Evolutionary conservation across 1,140 invertebrate genomes (phyloP).

Genomic region (Macrobrachium rosenbergii): DNA sequence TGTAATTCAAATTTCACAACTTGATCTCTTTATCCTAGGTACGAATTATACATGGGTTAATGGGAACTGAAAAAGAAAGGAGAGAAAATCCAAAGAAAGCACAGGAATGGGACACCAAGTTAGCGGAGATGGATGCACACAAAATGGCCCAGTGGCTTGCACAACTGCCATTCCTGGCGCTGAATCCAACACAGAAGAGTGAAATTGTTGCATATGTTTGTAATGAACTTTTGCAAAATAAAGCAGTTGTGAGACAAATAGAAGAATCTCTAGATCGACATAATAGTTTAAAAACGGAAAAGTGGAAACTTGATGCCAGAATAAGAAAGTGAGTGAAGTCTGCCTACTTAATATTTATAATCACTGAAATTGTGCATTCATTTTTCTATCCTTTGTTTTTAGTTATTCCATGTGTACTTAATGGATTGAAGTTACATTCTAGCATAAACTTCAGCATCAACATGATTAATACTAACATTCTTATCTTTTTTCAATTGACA

Average conservation of each 20-base stretch:
- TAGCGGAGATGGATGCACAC: constrained; percentile 70
- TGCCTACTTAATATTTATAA: neutral
- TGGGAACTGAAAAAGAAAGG: constrained; percentile 63
- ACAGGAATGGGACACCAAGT: constrained; percentile 59
- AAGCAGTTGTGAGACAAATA: constrained; percentile 80
- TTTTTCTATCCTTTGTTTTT: too few relatives aligned
- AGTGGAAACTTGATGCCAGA: constrained; percentile 82
- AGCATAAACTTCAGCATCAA: neutral
- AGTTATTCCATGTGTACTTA: too few relatives aligned
- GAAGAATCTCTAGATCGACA: constrained; percentile 73
- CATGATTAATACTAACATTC: neutral
- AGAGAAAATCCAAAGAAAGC: constrained; percentile 55
- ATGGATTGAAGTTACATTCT: too few relatives aligned
- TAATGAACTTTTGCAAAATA: constrained; percentile 94
- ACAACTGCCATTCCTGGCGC: constrained; percentile 87
- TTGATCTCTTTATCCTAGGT: constrained; percentile 22
- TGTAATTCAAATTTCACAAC: neutral
- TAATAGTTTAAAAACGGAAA: constrained; percentile 75
- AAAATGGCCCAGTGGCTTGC: constrained; percentile 79
- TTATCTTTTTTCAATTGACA: neutral
- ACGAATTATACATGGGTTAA: constrained; percentile 47
- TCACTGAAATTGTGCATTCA: neutral
- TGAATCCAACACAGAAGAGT: constrained; percentile 88
- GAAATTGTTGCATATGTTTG: constrained; percentile 91
- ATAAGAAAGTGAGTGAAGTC: constrained; percentile 61